These are phyloP conservation scores for Alosa sapidissima DNA, from an alignment of 2,797 vertebrate genomes.

Conservation along the genomic window DNA sequence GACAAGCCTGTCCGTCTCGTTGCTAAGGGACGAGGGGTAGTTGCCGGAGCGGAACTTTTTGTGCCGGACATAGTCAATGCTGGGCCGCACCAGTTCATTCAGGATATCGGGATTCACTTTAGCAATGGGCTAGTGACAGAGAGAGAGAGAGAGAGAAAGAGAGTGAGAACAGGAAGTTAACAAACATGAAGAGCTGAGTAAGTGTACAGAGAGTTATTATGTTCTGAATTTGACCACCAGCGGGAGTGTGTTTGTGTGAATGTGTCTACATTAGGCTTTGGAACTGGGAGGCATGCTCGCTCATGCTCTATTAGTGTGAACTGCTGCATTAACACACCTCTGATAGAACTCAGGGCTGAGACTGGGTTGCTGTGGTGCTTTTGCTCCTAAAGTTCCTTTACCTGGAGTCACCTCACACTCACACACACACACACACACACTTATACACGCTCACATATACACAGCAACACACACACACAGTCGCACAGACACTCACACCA, in stretches of 20 bases:
- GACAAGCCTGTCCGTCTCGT: constrained; percentile 91
- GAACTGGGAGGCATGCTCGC: neutral
- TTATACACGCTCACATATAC: neutral
- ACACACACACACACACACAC: neutral
- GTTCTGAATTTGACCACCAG: neutral
- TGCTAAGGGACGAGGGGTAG: constrained; percentile 93
- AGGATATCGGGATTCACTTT: constrained; percentile 81
- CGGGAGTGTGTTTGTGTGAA: neutral
- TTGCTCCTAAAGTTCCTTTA: no score
- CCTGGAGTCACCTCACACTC: neutral
- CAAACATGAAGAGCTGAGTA: neutral
- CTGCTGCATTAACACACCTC: neutral
- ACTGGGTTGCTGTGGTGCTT: neutral
- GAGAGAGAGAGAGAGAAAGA: neutral
- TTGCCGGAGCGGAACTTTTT: constrained; percentile 95
- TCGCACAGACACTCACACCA: neutral
- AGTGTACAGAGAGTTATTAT: neutral
- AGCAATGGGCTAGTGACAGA: constrained; percentile 79
- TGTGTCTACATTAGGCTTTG: neutral
- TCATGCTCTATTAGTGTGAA: no score
- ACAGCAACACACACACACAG: neutral
- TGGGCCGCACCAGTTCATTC: constrained; percentile 86
- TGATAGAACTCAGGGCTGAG: neutral
- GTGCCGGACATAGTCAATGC: constrained; percentile 93
- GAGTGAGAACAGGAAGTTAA: neutral